Percentiles rank a stretch among this genome's conserved stretches.
phyloP scores from a whole-genome alignment of 2,888 invertebrate species.

The Acronicta alni region DNA sequence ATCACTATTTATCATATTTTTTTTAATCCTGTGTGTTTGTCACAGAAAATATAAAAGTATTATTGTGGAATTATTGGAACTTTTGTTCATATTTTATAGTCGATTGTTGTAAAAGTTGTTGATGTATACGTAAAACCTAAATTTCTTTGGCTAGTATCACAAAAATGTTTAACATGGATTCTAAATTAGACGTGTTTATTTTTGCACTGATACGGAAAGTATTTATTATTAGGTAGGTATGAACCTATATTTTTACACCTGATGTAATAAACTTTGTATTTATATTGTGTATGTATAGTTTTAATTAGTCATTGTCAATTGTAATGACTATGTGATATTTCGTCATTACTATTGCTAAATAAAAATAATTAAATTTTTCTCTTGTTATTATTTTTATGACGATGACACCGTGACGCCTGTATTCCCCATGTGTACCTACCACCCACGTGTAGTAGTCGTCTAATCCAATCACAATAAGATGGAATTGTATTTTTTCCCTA shows the following conservation, averaged over 20 bases:
- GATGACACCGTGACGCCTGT: too few species aligned
- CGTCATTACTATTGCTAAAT: conserved; percentile 76
- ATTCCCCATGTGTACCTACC: too few species aligned
- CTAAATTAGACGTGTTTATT: conserved; percentile 15
- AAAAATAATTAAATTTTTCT: conserved; percentile 69
- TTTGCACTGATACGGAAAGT: conserved; percentile 26
- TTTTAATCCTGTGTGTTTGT: not conserved
- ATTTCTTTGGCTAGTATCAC: not conserved
- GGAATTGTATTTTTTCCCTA: too few species aligned
- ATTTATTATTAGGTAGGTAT: conserved; percentile 38
- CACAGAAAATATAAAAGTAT: conserved; percentile 2
- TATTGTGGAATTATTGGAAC: conserved; percentile 7
- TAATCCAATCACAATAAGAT: too few species aligned
- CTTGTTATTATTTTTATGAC: conserved; percentile 26
- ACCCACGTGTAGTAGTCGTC: too few species aligned
- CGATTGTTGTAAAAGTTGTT: conserved; percentile 22
- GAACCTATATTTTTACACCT: conserved; percentile 24
- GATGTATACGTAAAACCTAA: conserved; percentile 12
- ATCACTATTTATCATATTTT: not conserved
- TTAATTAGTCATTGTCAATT: conserved; percentile 71
- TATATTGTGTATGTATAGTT: conserved; percentile 54
- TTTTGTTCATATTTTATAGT: conserved; percentile 12
- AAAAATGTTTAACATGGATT: not conserved
- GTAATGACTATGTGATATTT: conserved; percentile 85
- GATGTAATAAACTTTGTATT: conserved; percentile 38